phyloP scores from a whole-genome alignment of 2,888 invertebrate genomes.

The Conchocele bisecta region DNA sequence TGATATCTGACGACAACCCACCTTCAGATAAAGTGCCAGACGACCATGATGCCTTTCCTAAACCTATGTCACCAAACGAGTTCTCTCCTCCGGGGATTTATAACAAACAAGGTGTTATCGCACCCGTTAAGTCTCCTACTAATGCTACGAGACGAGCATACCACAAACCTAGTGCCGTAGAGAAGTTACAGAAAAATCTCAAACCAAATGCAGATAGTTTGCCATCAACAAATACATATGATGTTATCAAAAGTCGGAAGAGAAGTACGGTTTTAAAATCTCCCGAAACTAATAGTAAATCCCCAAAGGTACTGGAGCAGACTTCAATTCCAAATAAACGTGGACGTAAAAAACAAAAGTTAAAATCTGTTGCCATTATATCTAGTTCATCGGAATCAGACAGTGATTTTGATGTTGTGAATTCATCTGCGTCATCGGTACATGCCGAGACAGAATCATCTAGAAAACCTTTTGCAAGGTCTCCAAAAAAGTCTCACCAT shows the following conservation, averaged over 20 bases:
- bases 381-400: conserved; percentile 34
- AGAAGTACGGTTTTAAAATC: conserved; percentile 12
- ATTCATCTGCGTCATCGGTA: too few relatives aligned
- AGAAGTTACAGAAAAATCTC: conserved; percentile 19
- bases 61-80: conserved; percentile 54
- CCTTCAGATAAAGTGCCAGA: conserved; percentile 25
- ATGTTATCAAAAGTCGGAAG: conserved; percentile 34
- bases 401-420: conserved; percentile 29
- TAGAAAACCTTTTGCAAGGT: conserved; percentile 41
- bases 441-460: conserved; percentile 17
- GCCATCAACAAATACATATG: conserved; percentile 22
- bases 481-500: conserved; percentile 35
- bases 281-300: too few relatives aligned
- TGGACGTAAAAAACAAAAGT: conserved; percentile 1
- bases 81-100: conserved; percentile 52
- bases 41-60: conserved; percentile 38
- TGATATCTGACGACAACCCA: conserved; percentile 46
- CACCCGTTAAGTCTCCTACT: conserved; percentile 54
- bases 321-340: neutral
- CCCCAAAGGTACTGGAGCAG: neutral
- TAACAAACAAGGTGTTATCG: conserved; percentile 37
- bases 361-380: too few relatives aligned
- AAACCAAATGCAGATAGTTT: neutral
- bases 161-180: conserved; percentile 23
- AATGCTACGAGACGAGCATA: conserved; percentile 21